Evolutionary conservation across 1,140 invertebrate species (phyloP), one percentile per base, ranked within the genome.

Genomic region (Monomorium pharaonis): DNA sequence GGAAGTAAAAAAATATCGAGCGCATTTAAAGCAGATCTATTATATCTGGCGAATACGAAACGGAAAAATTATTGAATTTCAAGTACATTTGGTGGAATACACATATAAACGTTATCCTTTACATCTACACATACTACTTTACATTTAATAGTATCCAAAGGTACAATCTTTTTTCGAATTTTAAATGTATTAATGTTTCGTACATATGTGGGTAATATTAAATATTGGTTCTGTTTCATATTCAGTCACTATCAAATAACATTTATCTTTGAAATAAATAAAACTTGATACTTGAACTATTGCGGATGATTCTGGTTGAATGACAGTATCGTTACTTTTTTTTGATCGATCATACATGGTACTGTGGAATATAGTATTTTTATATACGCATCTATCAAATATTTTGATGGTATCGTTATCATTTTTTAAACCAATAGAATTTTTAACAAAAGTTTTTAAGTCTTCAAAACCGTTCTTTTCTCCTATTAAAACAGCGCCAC

Each of bases 41-140:
- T n/a, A n/a, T n/a, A n/a, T n/a, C n/a, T n/a, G n/a, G n/a, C n/a
- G n/a, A n/a, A n/a, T n/a, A n/a, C n/a, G n/a, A n/a, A n/a, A n/a
- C n/a, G n/a, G n/a, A n/a, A n/a, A n/a, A n/a, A n/a, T 63, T 56
- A 63, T 63, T 63, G 30, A 33, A 63, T n/a, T 63, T 63, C 62
- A 63, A 63, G 37, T 18, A 63, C 62, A 63, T 63, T 63, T 63
- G 62, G 62, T 37, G 12, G 18, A n/a, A 10, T 63, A 37, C 62
- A 63, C 62, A 63, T 30, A 18, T 63, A 63, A 10, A 63, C 10
- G 30, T 63, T 63, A 63, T 63, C 18, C 37, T 63, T 63, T 10
- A 63, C 62, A 37, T 63, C 62, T 63, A 63, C 37, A n/a, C 37
- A 63, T 18, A 37, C 7, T 63, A 63, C 62, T 63, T 63, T 63